Conservation (phyloP, 2,113 vertebrate species). For the Elanoides forficatus region DNA sequence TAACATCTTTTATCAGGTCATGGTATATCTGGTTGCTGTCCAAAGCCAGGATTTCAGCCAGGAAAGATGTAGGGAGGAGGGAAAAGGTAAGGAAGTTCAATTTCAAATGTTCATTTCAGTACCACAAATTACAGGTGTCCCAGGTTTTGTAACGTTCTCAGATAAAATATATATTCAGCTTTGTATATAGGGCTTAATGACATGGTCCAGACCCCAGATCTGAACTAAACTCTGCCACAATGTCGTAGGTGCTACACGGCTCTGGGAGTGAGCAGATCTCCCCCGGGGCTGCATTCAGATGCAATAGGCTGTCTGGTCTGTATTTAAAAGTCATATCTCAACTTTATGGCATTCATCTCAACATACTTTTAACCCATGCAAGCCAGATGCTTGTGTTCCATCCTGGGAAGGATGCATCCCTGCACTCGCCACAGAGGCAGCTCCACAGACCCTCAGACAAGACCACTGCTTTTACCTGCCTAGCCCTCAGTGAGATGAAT, state of each 20-base stretch:
- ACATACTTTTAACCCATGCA: not conserved
- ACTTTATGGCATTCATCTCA: not conserved
- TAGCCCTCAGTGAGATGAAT: not conserved
- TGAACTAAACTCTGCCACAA: not conserved
- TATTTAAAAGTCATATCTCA: not conserved
- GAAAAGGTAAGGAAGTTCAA: not conserved
- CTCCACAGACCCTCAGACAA: not conserved
- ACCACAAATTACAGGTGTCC: not conserved
- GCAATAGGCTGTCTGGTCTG: not conserved
- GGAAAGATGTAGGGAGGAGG: not conserved
- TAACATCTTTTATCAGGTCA: not conserved
- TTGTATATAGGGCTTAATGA: not conserved
- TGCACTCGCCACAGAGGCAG: not conserved
- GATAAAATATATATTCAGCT: not conserved
- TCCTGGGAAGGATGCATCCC: not conserved
- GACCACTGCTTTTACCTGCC: not conserved
- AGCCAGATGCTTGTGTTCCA: not conserved
- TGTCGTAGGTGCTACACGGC: accelerated
- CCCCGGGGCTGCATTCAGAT: not conserved
- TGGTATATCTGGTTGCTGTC: not conserved
- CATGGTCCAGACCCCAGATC: not conserved
- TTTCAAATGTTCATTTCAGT: not conserved
- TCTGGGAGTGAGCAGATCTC: not conserved
- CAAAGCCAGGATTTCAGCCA: not conserved
- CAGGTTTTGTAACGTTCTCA: not conserved